These are phyloP conservation scores for Eristalis pertinax DNA, from an alignment of 2,888 invertebrate genomes.

Conservation along the genomic window DNA sequence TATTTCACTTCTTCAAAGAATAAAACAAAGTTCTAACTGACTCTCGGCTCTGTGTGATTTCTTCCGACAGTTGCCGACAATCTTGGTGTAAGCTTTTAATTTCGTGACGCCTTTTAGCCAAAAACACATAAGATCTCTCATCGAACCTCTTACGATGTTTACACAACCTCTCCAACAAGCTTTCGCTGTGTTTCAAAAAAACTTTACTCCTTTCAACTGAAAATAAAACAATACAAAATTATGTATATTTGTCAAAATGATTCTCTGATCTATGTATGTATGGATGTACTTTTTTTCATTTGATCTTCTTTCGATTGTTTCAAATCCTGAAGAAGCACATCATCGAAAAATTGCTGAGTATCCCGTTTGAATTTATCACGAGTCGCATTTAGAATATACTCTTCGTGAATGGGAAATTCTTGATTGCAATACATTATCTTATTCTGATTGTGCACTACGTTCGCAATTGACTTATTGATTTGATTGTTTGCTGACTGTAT, in stretches of 20 bases:
- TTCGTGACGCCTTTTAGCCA: conserved; percentile 27
- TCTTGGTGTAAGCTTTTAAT: conserved; percentile 15
- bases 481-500: not conserved
- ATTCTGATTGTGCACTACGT: not conserved
- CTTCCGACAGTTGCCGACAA: conserved; percentile 12
- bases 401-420: conserved; percentile 16
- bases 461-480: not conserved
- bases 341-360: conserved; percentile 28
- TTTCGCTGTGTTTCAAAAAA: conserved; percentile 29
- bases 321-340: conserved; percentile 21
- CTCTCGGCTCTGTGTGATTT: conserved; percentile 13
- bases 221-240: not conserved
- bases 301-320: conserved; percentile 5
- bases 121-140: conserved; percentile 21
- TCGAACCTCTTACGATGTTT: conserved; percentile 21
- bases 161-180: conserved; percentile 10
- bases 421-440: conserved; percentile 24
- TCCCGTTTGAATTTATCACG: conserved; percentile 38
- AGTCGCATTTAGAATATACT: conserved; percentile 20
- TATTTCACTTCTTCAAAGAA: conserved; percentile 14
- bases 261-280: not conserved
- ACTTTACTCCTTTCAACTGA: conserved; percentile 8
- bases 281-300: not conserved
- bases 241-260: not conserved
- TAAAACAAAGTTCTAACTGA: not conserved